Conservation (phyloP, 2,888 invertebrate species). For the Hydriomena furcata region DNA sequence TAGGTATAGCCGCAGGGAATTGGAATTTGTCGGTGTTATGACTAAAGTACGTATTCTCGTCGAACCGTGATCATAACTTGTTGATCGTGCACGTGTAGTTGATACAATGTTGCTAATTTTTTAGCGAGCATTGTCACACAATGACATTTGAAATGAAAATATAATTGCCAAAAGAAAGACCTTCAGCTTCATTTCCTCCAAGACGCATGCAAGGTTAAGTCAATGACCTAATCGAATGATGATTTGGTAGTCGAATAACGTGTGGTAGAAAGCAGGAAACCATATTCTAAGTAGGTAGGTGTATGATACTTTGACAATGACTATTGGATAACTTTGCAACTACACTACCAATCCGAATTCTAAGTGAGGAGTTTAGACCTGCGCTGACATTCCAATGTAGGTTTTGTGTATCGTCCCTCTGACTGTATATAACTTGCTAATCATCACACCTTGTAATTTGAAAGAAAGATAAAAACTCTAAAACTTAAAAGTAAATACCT, state of each 20-base stretch:
- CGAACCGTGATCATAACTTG: too few relatives aligned
- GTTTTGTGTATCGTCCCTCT: too few relatives aligned
- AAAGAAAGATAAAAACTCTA: too few relatives aligned
- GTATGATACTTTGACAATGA: too few relatives aligned
- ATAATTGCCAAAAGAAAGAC: slow-evolving; percentile 15
- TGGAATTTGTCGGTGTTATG: too few relatives aligned
- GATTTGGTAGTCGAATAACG: slow-evolving; percentile 15
- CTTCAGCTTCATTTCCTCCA: slow-evolving; percentile 14
- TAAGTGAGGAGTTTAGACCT: too few relatives aligned
- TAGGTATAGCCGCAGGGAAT: too few relatives aligned
- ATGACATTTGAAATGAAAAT: background rate
- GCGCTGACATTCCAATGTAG: too few relatives aligned
- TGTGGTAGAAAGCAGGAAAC: slow-evolving; percentile 16
- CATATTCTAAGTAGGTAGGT: slow-evolving; percentile 2
- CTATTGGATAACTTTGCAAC: background rate
- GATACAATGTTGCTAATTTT: slow-evolving; percentile 9
- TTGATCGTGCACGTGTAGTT: background rate
- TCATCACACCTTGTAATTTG: too few relatives aligned
- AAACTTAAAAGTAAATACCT: too few relatives aligned
- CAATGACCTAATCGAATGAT: slow-evolving; percentile 14
- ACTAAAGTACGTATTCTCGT: too few relatives aligned
- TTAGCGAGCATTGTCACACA: slow-evolving; percentile 4
- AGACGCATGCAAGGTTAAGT: slow-evolving; percentile 18
- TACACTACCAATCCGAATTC: background rate
- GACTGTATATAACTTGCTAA: too few relatives aligned